Evolutionary conservation across 2,113 vertebrate genomes (phyloP), one percentile per base, ranked within the genome.

Genomic region (Drymodes brunneopygia): DNA sequence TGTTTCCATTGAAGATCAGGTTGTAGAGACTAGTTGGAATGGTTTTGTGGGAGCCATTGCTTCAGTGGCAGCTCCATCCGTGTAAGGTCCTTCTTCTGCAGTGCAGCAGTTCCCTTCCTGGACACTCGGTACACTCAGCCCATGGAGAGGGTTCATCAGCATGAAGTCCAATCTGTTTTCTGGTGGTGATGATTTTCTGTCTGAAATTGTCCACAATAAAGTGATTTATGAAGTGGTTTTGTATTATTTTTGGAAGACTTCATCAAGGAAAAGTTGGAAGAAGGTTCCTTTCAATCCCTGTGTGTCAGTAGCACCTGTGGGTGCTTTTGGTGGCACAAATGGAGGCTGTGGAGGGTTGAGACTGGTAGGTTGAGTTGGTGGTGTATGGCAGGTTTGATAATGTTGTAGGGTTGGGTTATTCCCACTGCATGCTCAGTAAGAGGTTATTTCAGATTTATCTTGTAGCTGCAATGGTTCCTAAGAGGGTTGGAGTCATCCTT

Each of bases 381-480:
- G 42, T 47, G 8, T 70, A 5, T 42, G 73, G 23, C 42, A 64
- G 18, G 29, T 56, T 75, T 50, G n/a, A 17, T 71, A 29, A 66
- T 64, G 9, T 74, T 66, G 50, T 42, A 47, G 44, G 38, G 6
- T 42, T 94, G 42, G 11, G 38, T 27, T 50, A 86, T 91, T 77
- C 22, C 27, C 36, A 8, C 12, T 75, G 62, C 8, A 5, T 38
- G 36, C 81, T 94, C 14, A 24, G n/a, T n/a, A 61, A 78, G 23
- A 83, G 25, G 60, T 73, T 95, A 65, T 70, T 91, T 94, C 77
- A 81, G 67, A 47, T 91, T 72, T 86, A 12, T 80, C 18, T 86
- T 78, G 42, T 77, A 50, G 42, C 77, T 91, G 42, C 64, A 54
- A 4, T 47, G 50, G 75, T 47, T 90, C 29, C 65, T 57, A 28